Conservation (phyloP, 2,113 vertebrate species). For the Setophaga kirtlandii region DNA sequence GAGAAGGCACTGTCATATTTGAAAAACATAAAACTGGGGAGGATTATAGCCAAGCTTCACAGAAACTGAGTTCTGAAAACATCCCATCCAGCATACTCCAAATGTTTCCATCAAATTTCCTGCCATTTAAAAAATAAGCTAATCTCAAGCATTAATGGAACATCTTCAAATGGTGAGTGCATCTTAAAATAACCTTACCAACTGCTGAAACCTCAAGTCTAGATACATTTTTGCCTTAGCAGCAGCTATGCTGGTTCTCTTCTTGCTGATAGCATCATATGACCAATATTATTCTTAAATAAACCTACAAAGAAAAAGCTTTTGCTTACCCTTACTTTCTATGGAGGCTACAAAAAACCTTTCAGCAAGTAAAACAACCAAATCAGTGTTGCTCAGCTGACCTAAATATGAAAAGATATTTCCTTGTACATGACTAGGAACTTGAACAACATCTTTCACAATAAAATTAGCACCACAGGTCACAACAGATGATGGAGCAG, state of each 20-base stretch:
- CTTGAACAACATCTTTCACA: background rate
- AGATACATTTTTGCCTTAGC: background rate
- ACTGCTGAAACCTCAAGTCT: background rate
- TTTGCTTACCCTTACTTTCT: background rate
- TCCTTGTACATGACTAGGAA: background rate
- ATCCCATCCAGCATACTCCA: background rate
- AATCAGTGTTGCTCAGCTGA: background rate
- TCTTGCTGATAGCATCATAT: background rate
- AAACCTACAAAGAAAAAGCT: background rate
- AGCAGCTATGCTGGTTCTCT: background rate
- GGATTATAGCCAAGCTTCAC: background rate
- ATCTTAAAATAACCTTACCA: constrained; percentile 18
- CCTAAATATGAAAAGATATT: background rate
- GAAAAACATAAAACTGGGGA: background rate
- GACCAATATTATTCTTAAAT: background rate
- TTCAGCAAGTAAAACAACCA: background rate
- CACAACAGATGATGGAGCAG: background rate
- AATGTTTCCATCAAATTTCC: background rate
- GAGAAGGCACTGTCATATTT: background rate
- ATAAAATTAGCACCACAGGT: background rate
- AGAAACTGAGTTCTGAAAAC: background rate
- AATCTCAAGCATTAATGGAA: background rate
- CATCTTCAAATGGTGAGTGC: background rate
- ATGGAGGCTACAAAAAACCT: background rate
- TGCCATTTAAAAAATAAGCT: background rate